These are phyloP conservation scores for Tapirus indicus DNA, from an alignment of 2,797 vertebrate species.

Conservation along the genomic window DNA sequence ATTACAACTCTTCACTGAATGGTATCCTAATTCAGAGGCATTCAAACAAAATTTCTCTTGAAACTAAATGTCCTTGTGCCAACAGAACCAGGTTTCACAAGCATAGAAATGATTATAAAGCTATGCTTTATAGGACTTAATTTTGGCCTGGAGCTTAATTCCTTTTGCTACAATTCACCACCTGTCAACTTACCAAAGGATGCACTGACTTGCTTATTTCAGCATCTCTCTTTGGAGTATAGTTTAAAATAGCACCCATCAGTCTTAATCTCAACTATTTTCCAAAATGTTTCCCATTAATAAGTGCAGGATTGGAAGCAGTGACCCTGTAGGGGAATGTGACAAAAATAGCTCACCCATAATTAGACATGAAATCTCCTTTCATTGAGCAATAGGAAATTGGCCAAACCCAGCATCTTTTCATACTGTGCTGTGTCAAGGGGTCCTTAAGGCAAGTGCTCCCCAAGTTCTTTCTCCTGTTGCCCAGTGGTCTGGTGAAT, in stretches of 20 bases:
- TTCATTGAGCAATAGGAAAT: conserved; percentile 70
- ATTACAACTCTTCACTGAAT: neutral
- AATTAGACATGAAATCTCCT: conserved; percentile 76
- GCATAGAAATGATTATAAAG: conserved; percentile 56
- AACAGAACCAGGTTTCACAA: conserved; percentile 59
- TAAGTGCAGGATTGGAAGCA: conserved; percentile 70
- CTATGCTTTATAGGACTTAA: conserved; percentile 67
- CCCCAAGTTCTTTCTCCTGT: neutral
- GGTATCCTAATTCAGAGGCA: conserved; percentile 45
- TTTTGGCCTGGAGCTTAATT: conserved; percentile 76
- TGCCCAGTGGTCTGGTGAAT: neutral
- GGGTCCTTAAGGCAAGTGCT: neutral
- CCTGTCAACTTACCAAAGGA: conserved; percentile 73
- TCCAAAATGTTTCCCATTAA: conserved; percentile 82
- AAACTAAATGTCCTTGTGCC: conserved; percentile 55
- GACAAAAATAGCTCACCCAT: conserved; percentile 77
- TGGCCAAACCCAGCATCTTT: conserved; percentile 50
- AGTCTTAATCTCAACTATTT: conserved; percentile 80
- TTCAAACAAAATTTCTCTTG: conserved; percentile 61
- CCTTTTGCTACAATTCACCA: conserved; percentile 69
- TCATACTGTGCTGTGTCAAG: neutral
- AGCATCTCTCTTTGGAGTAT: conserved; percentile 66
- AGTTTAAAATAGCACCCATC: conserved; percentile 81
- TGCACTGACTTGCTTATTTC: conserved; percentile 72
- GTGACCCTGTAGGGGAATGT: conserved; percentile 67